Base-by-base conservation (phyloP, 1,140 invertebrate genomes). In the Lepidostoma basale region DNA sequence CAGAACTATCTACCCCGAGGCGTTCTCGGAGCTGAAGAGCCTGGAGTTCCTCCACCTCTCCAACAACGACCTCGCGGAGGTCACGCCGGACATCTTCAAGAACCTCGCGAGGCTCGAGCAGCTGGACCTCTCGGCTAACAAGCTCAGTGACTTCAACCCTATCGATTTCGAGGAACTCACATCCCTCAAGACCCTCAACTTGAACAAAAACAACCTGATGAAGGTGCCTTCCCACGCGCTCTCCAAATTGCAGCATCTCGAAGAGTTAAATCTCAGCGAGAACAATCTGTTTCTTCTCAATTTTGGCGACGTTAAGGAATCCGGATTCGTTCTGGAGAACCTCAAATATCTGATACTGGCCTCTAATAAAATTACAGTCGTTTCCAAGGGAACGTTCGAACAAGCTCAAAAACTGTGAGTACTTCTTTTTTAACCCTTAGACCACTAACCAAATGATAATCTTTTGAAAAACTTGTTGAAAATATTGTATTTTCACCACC, bases 61-160 rank as follows among this genome's bases (percentile, higher is more conserved):
- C 3, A 77, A 79, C 62, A 83, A 83, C 62, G 76, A 79, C 3
- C 74, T 83, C 0, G 63, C 70, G 0, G 77, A 76, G 39, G 72
- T 83, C 30, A 81, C 77, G 1, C 77, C 78, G 3, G 80, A 82
- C 49, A 68, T 83, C 5, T 81, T 83, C 56, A 77, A 77, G 0
- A 81, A 80, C 14, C 75, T 82, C 0, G 76, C 75, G 6, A 78
- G 77, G 36, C 62, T 83, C 33, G 77, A 76, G 64, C 75, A 75
- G 25, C 72, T 87, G 3, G 85, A 87, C 70, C 58, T 87, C 5
- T 86, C 85, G 0, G 76, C 81, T 54, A 88, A 87, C 71, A 79
- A 82, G 60, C 73, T 87, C 18, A 69, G 73, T 9, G 74, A 75
- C 10, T 75, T 83, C 16, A 79, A 77, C 68, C 66, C 73, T 1